Conservation (phyloP, 2,888 invertebrate genomes). For the Napeogenes inachia region DNA sequence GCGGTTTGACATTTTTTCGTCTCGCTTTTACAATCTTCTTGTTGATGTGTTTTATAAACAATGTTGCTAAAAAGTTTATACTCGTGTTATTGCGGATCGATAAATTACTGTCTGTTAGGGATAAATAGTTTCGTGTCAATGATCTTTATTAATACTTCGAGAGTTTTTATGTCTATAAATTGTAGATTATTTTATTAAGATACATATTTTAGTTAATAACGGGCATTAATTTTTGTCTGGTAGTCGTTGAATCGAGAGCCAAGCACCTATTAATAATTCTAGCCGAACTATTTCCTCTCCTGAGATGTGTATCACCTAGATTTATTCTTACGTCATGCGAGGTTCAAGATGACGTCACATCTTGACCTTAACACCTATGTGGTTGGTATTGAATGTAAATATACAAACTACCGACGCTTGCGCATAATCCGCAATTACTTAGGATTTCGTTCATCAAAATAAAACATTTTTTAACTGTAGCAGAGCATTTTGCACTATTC, state of each 20-base stretch:
- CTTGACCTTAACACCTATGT: conserved; percentile 41
- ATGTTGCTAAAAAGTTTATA: conserved; percentile 5
- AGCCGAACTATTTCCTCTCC: conserved; percentile 23
- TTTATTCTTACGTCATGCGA: conserved; percentile 41
- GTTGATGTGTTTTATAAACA: conserved; percentile 2
- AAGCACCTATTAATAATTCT: conserved; percentile 22
- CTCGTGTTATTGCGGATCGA: neutral
- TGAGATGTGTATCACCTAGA: conserved; percentile 31
- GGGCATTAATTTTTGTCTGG: conserved; percentile 15
- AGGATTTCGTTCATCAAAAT: neutral
- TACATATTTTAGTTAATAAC: neutral
- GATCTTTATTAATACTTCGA: too few species aligned
- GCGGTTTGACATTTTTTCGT: conserved; percentile 6
- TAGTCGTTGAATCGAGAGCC: conserved; percentile 11
- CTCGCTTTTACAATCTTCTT: conserved; percentile 4
- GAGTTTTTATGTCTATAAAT: neutral
- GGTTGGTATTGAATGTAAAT: conserved; percentile 51
- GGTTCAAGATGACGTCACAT: conserved; percentile 48
- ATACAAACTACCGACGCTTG: conserved; percentile 44
- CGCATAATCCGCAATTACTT: conserved; percentile 9
- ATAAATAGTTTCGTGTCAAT: neutral
- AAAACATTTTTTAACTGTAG: neutral
- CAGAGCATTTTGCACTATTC: too few species aligned
- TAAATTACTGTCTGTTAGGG: neutral
- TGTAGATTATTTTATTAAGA: too few species aligned